Evolutionary conservation across 2,888 invertebrate genomes (phyloP), one percentile per base, ranked within the genome.

Genomic region (Dasypogon diadema): DNA sequence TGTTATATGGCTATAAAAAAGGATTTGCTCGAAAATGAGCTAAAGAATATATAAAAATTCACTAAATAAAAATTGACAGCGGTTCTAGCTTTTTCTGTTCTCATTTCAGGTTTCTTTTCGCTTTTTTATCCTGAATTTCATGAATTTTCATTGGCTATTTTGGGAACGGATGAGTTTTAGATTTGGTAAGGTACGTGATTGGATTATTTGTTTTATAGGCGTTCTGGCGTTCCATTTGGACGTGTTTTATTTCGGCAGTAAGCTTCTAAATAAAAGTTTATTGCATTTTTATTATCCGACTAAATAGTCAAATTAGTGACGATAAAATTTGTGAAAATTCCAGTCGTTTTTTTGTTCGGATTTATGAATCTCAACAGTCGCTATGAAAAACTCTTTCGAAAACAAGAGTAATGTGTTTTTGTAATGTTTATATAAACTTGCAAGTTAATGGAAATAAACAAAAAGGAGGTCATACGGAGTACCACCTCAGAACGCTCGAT

Each of bases 1-100:
- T 46, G 65, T 65, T 65, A 65, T 65, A 24, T 24, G 65, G 24
- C 65, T 46, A 48, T 65, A 65, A 65, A 65, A 65, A 65, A 65
- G 65, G 65, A 65, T 65, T 65, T 65, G 22, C 65, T 65, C 21
- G 22, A 24, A 65, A 65, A 65, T 65, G 65, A 65, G 65, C 65
- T 65, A 46, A 65, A 65, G 65, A 65, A 65, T 65, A 65, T 65
- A 65, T 65, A 65, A 65, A 65, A 65, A 65, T 65, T 65, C 65
- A 65, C 65, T 65, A 65, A 65, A 65, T 65, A 65, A 65, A 46
- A 65, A 65, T 65, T 65, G 65, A 65, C 65, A 65, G 46, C 65
- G 65, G 48, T 65, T 46, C 65, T 48, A 65, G 48, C 60, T 46
- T 48, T 65, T 65, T 21, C n/a, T n/a, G n/a, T n/a, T 65, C 24